Evolutionary conservation across 2,113 vertebrate species (phyloP).

Genomic region (Agelaius phoeniceus): DNA sequence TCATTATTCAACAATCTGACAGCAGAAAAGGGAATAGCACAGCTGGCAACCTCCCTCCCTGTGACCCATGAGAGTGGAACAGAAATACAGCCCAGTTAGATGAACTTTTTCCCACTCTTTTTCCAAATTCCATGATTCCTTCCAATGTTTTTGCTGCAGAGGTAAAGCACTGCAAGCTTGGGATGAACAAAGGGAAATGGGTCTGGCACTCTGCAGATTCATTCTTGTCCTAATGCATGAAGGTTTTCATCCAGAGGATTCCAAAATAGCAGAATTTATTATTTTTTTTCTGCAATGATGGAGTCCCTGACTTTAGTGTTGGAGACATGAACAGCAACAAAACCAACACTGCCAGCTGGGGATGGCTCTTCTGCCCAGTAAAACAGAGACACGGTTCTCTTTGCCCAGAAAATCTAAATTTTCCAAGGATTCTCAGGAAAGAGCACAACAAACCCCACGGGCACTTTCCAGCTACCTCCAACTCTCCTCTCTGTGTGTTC

Average conservation of each 20-base stretch:
- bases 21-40: not conserved
- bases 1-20: slow-evolving; percentile 35
- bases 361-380: not conserved
- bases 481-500: not conserved
- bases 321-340: not conserved
- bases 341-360: not conserved
- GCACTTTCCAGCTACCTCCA: not conserved
- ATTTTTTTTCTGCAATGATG: not conserved
- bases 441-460: not conserved
- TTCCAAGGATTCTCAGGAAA: not conserved
- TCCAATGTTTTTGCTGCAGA: slow-evolving; percentile 29
- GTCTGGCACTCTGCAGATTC: not conserved
- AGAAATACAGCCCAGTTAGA: not conserved
- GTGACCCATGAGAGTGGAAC: not conserved
- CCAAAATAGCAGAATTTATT: not conserved
- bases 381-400: fast-evolving
- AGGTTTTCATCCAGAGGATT: not conserved
- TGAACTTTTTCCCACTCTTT: not conserved
- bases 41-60: not conserved
- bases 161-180: not conserved
- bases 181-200: not conserved
- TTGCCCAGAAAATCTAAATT: not conserved
- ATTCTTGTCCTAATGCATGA: not conserved
- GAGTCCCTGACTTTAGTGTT: not conserved
- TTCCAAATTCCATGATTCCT: not conserved